phyloP scores from a whole-genome alignment of 2,888 invertebrate genomes.

The Agonopterix heracliana region DNA sequence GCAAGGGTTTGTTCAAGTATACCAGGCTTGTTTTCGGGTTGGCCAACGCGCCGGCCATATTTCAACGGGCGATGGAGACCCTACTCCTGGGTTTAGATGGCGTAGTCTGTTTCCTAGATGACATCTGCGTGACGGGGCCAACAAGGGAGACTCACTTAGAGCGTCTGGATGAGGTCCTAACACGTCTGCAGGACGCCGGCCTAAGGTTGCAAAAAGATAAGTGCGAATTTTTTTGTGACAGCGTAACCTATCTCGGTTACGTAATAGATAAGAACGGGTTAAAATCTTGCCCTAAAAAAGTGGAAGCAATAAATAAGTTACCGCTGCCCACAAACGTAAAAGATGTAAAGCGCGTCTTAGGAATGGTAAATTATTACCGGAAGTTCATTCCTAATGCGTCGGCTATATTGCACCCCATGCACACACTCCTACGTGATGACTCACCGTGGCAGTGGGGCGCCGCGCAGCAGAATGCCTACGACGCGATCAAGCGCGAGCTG shows the following conservation, averaged over 20 bases:
- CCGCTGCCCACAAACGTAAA: constrained; percentile 1
- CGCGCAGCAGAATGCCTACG: not conserved
- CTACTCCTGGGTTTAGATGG: constrained; percentile 1
- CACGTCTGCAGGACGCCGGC: constrained; percentile 2
- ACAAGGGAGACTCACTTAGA: constrained; percentile 2
- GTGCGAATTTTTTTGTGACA: too few species aligned
- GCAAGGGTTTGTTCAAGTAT: constrained; percentile 1
- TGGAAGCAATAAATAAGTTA: constrained; percentile 1
- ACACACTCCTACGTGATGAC: not conserved
- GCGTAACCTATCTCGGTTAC: constrained; percentile 3
- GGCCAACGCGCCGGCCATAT: constrained; percentile 2
- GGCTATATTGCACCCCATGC: not conserved
- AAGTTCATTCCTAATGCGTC: constrained; percentile 3
- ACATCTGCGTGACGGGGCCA: constrained; percentile 5
- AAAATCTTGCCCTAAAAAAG: not conserved
- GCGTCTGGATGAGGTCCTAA: constrained; percentile 2
- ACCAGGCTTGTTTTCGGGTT: too few species aligned
- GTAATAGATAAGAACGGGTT: constrained; percentile 1
- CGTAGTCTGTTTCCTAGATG: constrained; percentile 1
- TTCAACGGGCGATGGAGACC: constrained; percentile 3
- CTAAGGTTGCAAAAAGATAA: constrained; percentile 1
- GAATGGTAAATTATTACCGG: constrained; percentile 4
- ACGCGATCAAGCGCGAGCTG: not conserved
- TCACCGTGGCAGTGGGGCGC: not conserved
- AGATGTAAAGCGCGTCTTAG: constrained; percentile 2